Evolutionary conservation across 2,113 vertebrate genomes (phyloP), one percentile per base, ranked within the genome.

Genomic region (Laticauda colubrina): DNA sequence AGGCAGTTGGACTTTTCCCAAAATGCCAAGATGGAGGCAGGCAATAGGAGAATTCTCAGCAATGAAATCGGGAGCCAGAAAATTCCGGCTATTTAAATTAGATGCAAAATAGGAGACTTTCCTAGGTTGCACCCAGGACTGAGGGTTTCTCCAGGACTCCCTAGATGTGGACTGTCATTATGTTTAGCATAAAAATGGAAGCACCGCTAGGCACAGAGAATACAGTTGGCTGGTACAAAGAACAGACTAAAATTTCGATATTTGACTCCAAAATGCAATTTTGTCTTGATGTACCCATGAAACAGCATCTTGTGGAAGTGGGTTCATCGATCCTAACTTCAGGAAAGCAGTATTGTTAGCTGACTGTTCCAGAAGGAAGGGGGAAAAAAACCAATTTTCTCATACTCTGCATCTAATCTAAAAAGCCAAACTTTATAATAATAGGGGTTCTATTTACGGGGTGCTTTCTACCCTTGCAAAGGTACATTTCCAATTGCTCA

Each of bases 241-340:
- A 43, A 43, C 34, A 81, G n/a, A 20, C 18, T 39, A 9, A 7
- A 81, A 51, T 21, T 51, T 51, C 1, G 48, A 51, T 51, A 51
- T 51, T 53, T 89, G 53, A 3, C 85, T 18, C 85, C 69, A 91
- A 92, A 93, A 87, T 91, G 81, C 93, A 90, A 57, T 91, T 92
- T 93, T 7, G 53, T 6, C 29, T 85, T 20, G 0, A 0, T 53
- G 91, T 69, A 89, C 34, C 1, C 1, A 90, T 24, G 48, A 0
- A 90, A 93, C 48, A 12, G 1, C 75, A 87, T 85, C 54, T 93
- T 89, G 93, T 86, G 56, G 69, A 94, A 92, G 7, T 45, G 3
- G 24, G 87, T 92, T 96, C 91, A 93, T 88, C 56, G 75, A 5
- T 92, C 75, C 18, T 43, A 43, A 21, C 34, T 21, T 81, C 75